Evolutionary conservation across 2,888 invertebrate genomes (phyloP).

Genomic region (Bugula neritina): DNA sequence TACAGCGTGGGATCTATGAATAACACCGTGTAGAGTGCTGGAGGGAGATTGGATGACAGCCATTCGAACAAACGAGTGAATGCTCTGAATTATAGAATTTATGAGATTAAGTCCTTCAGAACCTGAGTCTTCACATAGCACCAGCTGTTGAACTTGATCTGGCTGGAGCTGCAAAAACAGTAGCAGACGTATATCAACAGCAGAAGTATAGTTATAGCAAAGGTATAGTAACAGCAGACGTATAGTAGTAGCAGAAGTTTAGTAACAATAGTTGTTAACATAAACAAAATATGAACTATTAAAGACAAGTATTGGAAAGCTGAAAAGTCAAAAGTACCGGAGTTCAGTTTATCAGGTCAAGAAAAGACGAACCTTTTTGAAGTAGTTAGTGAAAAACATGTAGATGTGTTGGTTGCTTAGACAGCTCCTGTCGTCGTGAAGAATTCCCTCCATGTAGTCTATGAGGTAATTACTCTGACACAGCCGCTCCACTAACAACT

Average conservation of each 20-base stretch:
- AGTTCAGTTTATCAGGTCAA: too few species aligned
- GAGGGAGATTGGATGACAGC: background rate
- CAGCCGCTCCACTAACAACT: slow-evolving; percentile 74
- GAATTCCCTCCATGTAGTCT: slow-evolving; percentile 82
- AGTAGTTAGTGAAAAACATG: slow-evolving; percentile 79
- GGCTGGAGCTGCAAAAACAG: too few species aligned
- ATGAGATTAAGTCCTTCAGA: background rate
- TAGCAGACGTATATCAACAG: too few species aligned
- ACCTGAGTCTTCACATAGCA: slow-evolving; percentile 12
- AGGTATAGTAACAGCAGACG: too few species aligned
- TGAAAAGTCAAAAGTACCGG: too few species aligned
- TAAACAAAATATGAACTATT: too few species aligned
- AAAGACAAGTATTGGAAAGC: too few species aligned
- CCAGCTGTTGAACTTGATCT: background rate
- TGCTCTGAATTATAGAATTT: background rate
- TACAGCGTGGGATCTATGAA: slow-evolving; percentile 1
- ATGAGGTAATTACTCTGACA: slow-evolving; percentile 75
- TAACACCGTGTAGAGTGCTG: background rate
- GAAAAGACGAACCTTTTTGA: slow-evolving; percentile 70
- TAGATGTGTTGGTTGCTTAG: slow-evolving; percentile 77
- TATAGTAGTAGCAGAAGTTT: too few species aligned
- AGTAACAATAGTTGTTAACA: too few species aligned
- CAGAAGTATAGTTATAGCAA: too few species aligned
- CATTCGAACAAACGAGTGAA: background rate
- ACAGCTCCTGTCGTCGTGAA: slow-evolving; percentile 78